A percentile compares a stretch with the other conserved stretches of the same genome.
Evolutionary conservation across 2,113 vertebrate genomes (phyloP).

Genomic region (Myanophis thanlyinensis): DNA sequence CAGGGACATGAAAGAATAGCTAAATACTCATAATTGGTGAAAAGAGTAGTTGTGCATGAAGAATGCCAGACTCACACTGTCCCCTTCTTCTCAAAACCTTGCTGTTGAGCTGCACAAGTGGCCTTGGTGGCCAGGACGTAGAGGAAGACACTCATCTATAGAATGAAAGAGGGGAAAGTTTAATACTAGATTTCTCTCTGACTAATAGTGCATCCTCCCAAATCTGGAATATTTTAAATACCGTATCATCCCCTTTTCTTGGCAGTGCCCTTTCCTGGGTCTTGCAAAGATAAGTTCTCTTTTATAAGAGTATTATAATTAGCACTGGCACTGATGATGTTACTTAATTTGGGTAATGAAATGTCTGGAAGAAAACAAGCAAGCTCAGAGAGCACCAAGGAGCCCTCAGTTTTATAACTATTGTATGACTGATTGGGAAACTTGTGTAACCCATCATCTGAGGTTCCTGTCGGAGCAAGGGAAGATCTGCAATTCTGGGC

Average conservation of each 20-base stretch:
- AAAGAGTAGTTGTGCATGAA: neutral
- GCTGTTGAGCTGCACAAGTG: conserved; percentile 74
- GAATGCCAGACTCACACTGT: conserved; percentile 77
- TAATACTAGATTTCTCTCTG: neutral
- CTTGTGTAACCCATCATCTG: neutral
- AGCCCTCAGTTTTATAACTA: neutral
- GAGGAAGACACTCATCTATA: conserved; percentile 86
- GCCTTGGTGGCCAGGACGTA: conserved; percentile 83
- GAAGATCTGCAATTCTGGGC: neutral
- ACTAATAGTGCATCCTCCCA: neutral
- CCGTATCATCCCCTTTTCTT: neutral
- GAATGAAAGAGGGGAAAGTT: neutral
- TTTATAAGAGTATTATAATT: neutral
- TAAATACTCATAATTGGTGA: neutral
- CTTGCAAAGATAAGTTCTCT: neutral
- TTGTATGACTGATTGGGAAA: neutral
- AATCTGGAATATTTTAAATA: neutral
- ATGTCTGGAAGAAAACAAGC: no score
- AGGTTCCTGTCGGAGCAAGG: neutral
- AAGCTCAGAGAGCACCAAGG: no score
- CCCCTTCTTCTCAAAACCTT: conserved; percentile 87
- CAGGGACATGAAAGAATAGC: neutral
- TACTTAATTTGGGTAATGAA: no score
- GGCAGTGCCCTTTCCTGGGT: neutral
- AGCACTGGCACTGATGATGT: no score